A percentile compares a stretch with the other conserved stretches of the same genome.
Evolutionary conservation across 2,888 invertebrate species (phyloP).

Genomic region (Acrocyrtus sp.): DNA sequence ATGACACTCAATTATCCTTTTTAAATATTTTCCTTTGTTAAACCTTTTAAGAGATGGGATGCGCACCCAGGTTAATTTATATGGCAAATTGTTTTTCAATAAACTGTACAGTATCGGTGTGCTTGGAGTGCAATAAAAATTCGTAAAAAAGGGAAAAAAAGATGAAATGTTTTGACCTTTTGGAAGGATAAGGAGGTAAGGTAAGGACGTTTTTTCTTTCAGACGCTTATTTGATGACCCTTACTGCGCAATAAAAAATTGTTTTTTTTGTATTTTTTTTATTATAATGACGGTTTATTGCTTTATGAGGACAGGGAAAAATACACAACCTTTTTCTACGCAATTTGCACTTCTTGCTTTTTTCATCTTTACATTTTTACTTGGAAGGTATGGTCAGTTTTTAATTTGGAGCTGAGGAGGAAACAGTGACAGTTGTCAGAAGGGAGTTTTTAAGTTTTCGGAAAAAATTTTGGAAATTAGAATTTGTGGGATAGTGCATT

Average conservation of each 20-base stretch:
- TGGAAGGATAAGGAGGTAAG: constrained; percentile 15
- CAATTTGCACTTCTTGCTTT: constrained; percentile 1
- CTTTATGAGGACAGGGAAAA: constrained; percentile 9
- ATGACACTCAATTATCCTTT: too few relatives aligned
- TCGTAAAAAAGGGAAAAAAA: constrained; percentile 12
- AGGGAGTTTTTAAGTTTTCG: too few relatives aligned
- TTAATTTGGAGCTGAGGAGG: constrained; percentile 21
- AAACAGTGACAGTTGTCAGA: too few relatives aligned
- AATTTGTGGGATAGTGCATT: too few relatives aligned
- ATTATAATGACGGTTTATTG: constrained; percentile 26
- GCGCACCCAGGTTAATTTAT: too few relatives aligned
- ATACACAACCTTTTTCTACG: not conserved
- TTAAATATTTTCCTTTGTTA: too few relatives aligned
- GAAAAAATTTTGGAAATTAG: too few relatives aligned
- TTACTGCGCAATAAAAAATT: constrained; percentile 31
- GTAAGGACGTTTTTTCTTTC: constrained; percentile 14
- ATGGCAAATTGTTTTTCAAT: too few relatives aligned
- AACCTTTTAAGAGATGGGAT: too few relatives aligned
- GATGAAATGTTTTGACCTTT: constrained; percentile 6
- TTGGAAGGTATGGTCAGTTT: constrained; percentile 36
- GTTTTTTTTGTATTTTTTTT: constrained; percentile 31
- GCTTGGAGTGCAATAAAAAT: not conserved
- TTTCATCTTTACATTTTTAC: too few relatives aligned
- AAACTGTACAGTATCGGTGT: constrained; percentile 51
- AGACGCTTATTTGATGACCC: constrained; percentile 31